A percentile compares a stretch with the other conserved stretches of the same genome.
Evolutionary conservation across 2,888 invertebrate species (phyloP).

Genomic region (Malthinus flaveolus): DNA sequence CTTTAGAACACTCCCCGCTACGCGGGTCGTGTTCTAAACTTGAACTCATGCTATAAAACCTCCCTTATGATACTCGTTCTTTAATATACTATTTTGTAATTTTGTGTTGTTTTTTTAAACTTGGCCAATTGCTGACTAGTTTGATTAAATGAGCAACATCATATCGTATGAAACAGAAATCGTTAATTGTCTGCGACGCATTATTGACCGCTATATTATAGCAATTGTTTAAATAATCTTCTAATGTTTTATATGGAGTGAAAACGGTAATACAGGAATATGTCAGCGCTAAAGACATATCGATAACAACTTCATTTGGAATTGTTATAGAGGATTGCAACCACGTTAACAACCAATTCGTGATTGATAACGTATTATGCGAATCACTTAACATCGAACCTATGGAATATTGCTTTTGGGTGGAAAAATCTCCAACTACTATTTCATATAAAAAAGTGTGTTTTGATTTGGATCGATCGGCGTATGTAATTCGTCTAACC

Average conservation of each 20-base stretch:
- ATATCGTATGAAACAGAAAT: not conserved
- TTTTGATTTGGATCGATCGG: not conserved
- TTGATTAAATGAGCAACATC: not conserved
- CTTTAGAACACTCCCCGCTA: no score
- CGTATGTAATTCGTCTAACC: not conserved
- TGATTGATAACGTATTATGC: conserved; percentile 4
- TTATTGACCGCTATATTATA: not conserved
- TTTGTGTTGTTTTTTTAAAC: conserved; percentile 12
- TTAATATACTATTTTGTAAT: no score
- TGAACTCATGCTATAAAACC: no score
- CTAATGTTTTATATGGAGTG: conserved; percentile 9
- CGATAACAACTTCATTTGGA: conserved; percentile 13
- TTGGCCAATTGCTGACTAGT: not conserved
- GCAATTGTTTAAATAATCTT: conserved; percentile 1
- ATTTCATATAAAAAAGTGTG: not conserved
- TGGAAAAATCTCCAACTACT: not conserved
- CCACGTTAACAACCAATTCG: conserved; percentile 8
- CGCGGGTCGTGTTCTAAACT: no score
- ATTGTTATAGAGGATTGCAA: not conserved
- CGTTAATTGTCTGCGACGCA: no score
- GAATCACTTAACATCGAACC: conserved; percentile 11
- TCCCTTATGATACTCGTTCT: no score
- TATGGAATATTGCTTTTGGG: conserved; percentile 2
- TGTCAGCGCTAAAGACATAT: conserved; percentile 13
- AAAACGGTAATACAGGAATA: conserved; percentile 15